Evolutionary conservation across 2,113 vertebrate genomes (phyloP).

Genomic region (Hemibagrus wyckioides): DNA sequence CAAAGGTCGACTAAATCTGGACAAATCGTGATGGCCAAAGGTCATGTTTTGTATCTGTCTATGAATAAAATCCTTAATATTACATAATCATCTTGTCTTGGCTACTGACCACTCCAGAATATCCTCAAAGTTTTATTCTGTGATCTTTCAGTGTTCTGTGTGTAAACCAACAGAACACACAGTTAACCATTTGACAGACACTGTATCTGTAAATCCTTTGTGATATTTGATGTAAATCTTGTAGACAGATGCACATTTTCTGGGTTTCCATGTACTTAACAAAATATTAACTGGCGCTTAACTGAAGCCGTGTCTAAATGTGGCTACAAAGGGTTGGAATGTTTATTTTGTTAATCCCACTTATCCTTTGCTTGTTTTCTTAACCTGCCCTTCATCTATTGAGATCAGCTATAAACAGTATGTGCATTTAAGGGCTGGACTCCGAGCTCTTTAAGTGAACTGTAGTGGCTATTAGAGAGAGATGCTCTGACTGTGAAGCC

Average conservation of each 20-base stretch:
- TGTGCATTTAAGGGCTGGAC: slow-evolving; percentile 7
- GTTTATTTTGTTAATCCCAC: slow-evolving; percentile 11
- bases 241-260: background rate
- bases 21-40: background rate
- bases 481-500: slow-evolving; percentile 61
- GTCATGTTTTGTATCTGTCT: background rate
- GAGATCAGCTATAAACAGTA: slow-evolving; percentile 30
- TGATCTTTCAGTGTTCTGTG: background rate
- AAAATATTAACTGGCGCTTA: background rate
- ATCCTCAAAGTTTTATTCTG: background rate
- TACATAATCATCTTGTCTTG: background rate
- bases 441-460: slow-evolving; percentile 52
- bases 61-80: no score
- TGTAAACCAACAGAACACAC: background rate
- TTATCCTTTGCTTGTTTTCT: slow-evolving; percentile 19
- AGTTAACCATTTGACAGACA: background rate
- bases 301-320: slow-evolving; percentile 3
- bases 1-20: background rate
- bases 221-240: background rate
- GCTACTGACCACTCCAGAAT: background rate
- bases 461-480: slow-evolving; percentile 61
- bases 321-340: slow-evolving; percentile 34
- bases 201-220: background rate
- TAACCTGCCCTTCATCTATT: slow-evolving; percentile 15
- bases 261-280: background rate